Percentiles rank a stretch among this genome's conserved stretches.
Conservation (phyloP, 2,797 vertebrate genomes). For the Hephaestus fuliginosus region DNA sequence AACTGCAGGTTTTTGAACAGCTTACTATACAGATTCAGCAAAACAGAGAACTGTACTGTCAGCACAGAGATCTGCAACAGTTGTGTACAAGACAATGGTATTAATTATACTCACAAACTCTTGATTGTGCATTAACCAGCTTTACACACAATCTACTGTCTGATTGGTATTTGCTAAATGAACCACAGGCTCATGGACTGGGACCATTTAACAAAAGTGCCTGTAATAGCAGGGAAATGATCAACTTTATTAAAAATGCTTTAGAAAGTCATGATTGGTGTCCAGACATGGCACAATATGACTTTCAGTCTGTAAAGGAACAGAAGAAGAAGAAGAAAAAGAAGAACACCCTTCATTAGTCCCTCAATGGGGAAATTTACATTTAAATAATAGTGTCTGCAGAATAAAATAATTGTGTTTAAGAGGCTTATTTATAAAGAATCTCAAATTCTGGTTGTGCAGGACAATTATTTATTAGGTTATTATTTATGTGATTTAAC, state of each 20-base stretch:
- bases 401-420: conserved; percentile 13
- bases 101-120: conserved; percentile 30
- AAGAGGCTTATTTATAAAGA: not conserved
- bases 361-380: no score
- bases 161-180: not conserved
- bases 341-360: no score
- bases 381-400: not conserved
- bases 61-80: conserved; percentile 42
- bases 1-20: conserved; percentile 49
- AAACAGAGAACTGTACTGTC: conserved; percentile 47
- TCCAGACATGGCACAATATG: not conserved
- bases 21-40: conserved; percentile 44
- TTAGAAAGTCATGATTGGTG: not conserved
- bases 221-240: not conserved
- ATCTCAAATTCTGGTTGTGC: not conserved
- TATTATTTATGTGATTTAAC: not conserved
- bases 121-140: conserved; percentile 11
- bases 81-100: conserved; percentile 40
- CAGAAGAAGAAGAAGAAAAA: not conserved
- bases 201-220: conserved; percentile 17
- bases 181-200: not conserved
- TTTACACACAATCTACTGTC: not conserved
- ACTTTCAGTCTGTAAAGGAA: not conserved
- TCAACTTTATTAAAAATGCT: conserved; percentile 1
- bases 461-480: conserved; percentile 6